A percentile compares a stretch with the other conserved stretches of the same genome.
phyloP scores from a whole-genome alignment of 92 coral and sea anemone genomes.

The Heliopora coerulea region DNA sequence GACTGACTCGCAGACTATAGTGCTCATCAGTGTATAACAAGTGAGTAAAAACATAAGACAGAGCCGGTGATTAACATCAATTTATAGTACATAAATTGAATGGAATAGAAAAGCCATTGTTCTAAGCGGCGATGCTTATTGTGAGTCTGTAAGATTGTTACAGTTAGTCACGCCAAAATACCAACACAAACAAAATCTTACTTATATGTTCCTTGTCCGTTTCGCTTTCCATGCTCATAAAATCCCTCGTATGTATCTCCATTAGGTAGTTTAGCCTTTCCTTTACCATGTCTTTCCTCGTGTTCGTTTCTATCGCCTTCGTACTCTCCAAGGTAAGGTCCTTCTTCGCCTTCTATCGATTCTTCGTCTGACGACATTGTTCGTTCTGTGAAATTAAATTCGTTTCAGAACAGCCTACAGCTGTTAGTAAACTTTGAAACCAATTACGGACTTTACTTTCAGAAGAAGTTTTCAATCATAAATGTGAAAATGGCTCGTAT shows the following conservation, averaged over 20 bases:
- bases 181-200: constrained; percentile 53
- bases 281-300: constrained; percentile 93
- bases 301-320: constrained; percentile 92
- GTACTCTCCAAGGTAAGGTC: constrained; percentile 86
- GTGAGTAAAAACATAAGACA: too few relatives aligned
- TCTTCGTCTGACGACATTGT: constrained; percentile 92
- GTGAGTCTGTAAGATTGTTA: too few relatives aligned
- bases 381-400: neutral
- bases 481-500: neutral
- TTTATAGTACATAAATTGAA: too few relatives aligned
- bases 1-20: too few relatives aligned
- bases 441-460: neutral
- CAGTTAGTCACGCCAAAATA: neutral
- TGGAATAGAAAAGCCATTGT: too few relatives aligned
- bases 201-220: constrained; percentile 96
- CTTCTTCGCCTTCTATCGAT: constrained; percentile 78
- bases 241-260: constrained; percentile 92
- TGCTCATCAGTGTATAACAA: too few relatives aligned
- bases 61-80: too few relatives aligned
- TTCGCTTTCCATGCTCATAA: constrained; percentile 84
- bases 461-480: too few relatives aligned
- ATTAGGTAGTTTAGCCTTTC: constrained; percentile 93
- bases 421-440: neutral
- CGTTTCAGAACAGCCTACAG: neutral
- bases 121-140: too few relatives aligned